Percentiles rank a stretch among this genome's conserved stretches.
These are phyloP conservation scores for Erebia aethiops DNA, from an alignment of 2,888 invertebrate genomes.

Conservation along the genomic window DNA sequence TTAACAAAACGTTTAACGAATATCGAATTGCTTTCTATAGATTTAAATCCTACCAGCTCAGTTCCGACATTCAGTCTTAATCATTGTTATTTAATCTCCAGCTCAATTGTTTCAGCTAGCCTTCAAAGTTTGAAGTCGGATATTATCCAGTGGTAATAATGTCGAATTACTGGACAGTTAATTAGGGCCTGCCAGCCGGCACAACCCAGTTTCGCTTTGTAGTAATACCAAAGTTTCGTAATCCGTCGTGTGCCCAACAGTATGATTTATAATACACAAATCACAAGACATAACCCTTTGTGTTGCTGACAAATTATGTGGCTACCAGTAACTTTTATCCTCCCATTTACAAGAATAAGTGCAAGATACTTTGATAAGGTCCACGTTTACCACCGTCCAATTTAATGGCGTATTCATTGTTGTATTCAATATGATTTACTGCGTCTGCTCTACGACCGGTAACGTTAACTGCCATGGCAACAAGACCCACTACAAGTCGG, in stretches of 20 bases:
- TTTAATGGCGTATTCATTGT: slow-evolving; percentile 40
- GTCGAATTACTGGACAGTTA: slow-evolving; percentile 78
- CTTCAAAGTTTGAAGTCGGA: slow-evolving; percentile 32
- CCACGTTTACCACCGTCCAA: slow-evolving; percentile 34
- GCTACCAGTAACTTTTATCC: slow-evolving; percentile 63
- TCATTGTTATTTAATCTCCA: slow-evolving; percentile 18
- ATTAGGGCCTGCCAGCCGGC: slow-evolving; percentile 75
- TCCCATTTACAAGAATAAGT: slow-evolving; percentile 36
- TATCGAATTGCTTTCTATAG: not conserved
- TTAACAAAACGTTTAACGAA: not conserved
- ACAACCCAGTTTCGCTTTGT: slow-evolving; percentile 60
- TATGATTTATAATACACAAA: slow-evolving; percentile 67
- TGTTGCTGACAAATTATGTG: slow-evolving; percentile 73
- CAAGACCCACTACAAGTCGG: slow-evolving; percentile 11
- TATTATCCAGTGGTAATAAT: slow-evolving; percentile 57
- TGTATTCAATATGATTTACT: slow-evolving; percentile 38
- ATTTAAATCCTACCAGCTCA: not conserved
- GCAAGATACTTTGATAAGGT: slow-evolving; percentile 35
- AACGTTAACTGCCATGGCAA: slow-evolving; percentile 30
- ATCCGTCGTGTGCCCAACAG: slow-evolving; percentile 68
- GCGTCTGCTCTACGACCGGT: slow-evolving; percentile 29
- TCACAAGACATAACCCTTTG: slow-evolving; percentile 64
- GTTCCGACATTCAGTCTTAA: slow-evolving; percentile 7
- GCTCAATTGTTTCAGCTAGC: slow-evolving; percentile 27
- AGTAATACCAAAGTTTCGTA: slow-evolving; percentile 63